Percentiles rank a stretch among this genome's conserved stretches.
phyloP scores from a whole-genome alignment of 2,113 vertebrate species.

The Peromyscus polionotus region DNA sequence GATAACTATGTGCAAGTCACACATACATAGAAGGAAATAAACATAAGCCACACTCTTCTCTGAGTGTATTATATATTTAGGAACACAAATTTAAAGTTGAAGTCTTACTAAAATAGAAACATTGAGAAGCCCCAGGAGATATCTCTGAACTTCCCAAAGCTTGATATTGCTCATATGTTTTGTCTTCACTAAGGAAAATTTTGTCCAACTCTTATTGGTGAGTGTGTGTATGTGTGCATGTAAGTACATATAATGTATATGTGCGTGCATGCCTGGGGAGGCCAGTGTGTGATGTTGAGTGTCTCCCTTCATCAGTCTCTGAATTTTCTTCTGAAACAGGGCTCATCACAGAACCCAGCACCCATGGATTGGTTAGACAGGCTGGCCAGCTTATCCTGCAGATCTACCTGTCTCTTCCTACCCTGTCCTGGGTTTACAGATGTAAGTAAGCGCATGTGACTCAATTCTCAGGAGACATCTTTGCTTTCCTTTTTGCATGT shows the following conservation, averaged over 20 bases:
- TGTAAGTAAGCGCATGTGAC: neutral
- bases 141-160: neutral
- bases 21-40: neutral
- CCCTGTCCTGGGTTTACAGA: too few relatives aligned
- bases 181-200: neutral
- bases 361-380: neutral
- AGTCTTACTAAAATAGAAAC: neutral
- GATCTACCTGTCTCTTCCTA: neutral
- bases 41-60: neutral
- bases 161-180: neutral
- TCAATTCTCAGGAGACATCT: constrained; percentile 49
- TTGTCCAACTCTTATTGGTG: neutral
- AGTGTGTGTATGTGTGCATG: neutral
- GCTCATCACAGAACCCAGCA: neutral
- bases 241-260: neutral
- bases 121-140: neutral
- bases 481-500: constrained; percentile 44
- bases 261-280: neutral
- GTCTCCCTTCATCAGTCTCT: neutral
- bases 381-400: neutral
- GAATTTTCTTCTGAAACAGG: neutral
- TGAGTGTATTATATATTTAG: neutral
- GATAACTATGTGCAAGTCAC: neutral
- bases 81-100: neutral
- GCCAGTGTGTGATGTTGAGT: neutral